These are phyloP conservation scores for Pseudopodoces humilis DNA, from an alignment of 2,113 vertebrate genomes.

Conservation along the genomic window DNA sequence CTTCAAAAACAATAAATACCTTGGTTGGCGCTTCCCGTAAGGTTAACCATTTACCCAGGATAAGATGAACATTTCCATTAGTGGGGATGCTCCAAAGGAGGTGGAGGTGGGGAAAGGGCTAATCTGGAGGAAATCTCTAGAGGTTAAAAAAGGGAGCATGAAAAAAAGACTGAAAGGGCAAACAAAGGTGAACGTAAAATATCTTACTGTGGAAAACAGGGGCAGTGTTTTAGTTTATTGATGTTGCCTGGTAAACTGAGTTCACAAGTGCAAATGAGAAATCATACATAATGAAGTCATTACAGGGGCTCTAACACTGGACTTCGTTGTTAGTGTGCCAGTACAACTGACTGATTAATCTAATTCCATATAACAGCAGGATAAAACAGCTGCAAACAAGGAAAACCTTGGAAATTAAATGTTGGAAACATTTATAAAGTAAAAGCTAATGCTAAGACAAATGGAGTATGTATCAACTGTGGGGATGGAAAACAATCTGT, in stretches of 20 bases:
- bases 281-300: conserved; percentile 57
- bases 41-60: background rate
- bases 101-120: background rate
- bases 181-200: background rate
- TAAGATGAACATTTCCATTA: background rate
- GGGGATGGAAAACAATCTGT: conserved; percentile 39
- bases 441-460: conserved; percentile 45
- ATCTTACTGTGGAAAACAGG: background rate
- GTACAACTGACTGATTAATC: conserved; percentile 53
- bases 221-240: conserved; percentile 37
- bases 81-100: background rate
- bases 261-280: conserved; percentile 59
- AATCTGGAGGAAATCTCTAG: background rate
- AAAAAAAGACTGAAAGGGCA: background rate
- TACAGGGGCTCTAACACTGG: conserved; percentile 39
- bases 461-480: background rate
- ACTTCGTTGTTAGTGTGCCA: conserved; percentile 49
- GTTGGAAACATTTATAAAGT: conserved; percentile 65
- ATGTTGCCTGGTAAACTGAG: conserved; percentile 54
- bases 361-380: conserved; percentile 34
- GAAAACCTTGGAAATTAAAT: conserved; percentile 32
- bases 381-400: conserved; percentile 56
- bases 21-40: background rate
- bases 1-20: background rate
- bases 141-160: background rate